phyloP scores from a whole-genome alignment of 1,140 invertebrate genomes.

The Helicoverpa zea region DNA sequence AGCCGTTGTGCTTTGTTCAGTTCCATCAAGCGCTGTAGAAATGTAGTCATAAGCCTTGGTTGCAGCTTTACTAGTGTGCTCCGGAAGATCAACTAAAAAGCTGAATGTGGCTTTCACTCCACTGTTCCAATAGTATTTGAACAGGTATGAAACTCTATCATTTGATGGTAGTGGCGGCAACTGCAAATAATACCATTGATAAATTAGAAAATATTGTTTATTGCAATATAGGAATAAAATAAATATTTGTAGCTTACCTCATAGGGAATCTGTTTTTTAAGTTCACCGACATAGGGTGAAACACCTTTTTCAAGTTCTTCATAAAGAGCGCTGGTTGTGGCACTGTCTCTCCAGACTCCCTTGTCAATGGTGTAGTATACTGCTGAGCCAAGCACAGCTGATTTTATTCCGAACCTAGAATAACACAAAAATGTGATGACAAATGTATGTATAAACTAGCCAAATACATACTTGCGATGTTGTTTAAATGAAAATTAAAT shows the following conservation, averaged over 20 bases:
- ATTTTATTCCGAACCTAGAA: constrained; percentile 86
- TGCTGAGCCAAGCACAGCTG: constrained; percentile 82
- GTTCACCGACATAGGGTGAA: constrained; percentile 86
- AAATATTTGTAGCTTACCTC: constrained; percentile 74
- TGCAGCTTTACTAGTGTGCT: constrained; percentile 77
- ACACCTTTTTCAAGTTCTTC: constrained; percentile 83
- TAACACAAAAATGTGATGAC: background rate
- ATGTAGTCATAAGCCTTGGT: constrained; percentile 73
- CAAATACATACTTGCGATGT: too few relatives aligned
- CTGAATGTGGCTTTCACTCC: constrained; percentile 86
- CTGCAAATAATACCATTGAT: constrained; percentile 72
- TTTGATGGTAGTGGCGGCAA: constrained; percentile 86
- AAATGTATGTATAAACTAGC: too few relatives aligned
- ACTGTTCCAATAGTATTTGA: constrained; percentile 87
- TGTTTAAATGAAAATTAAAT: too few relatives aligned
- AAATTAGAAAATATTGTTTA: constrained; percentile 14
- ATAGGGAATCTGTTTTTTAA: constrained; percentile 86
- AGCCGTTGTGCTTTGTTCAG: constrained; percentile 58
- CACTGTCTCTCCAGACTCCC: constrained; percentile 87
- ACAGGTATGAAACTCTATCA: constrained; percentile 82
- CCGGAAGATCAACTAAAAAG: constrained; percentile 85
- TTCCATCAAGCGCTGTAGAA: constrained; percentile 66
- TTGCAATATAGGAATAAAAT: background rate
- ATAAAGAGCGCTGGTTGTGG: constrained; percentile 84
- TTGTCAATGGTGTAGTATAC: constrained; percentile 87